These are phyloP conservation scores for Sinodicranocentrus sp. DNA, from an alignment of 2,888 invertebrate species.

Conservation along the genomic window DNA sequence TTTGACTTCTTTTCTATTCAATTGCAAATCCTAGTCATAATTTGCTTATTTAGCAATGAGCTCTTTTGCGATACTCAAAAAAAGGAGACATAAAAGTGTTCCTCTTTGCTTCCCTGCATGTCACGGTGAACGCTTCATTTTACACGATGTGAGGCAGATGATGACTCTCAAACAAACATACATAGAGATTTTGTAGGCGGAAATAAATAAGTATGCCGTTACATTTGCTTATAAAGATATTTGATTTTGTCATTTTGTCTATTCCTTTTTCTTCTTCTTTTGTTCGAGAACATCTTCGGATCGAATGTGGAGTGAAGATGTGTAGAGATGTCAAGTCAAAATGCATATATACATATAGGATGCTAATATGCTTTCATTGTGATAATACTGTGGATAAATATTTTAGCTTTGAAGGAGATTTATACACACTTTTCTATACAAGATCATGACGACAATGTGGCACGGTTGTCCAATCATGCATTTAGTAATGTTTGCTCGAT, in stretches of 20 bases:
- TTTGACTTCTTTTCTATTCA: constrained; percentile 36
- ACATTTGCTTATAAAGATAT: constrained; percentile 45
- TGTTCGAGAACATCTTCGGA: not conserved
- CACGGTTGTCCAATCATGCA: constrained; percentile 45
- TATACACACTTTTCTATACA: too few relatives aligned
- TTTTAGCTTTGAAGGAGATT: too few relatives aligned
- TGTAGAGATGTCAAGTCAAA: too few relatives aligned
- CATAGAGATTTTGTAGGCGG: constrained; percentile 49
- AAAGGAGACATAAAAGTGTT: constrained; percentile 11
- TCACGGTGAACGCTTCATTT: constrained; percentile 39
- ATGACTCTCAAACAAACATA: constrained; percentile 1
- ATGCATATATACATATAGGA: too few relatives aligned
- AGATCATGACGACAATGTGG: too few relatives aligned
- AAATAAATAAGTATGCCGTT: constrained; percentile 57
- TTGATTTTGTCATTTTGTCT: constrained; percentile 49
- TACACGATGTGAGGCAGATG: not conserved
- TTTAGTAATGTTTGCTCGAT: constrained; percentile 10
- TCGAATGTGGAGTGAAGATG: too few relatives aligned
- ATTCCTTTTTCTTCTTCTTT: not conserved
- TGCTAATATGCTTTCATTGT: too few relatives aligned
- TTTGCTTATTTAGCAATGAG: constrained; percentile 52
- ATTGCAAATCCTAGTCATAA: constrained; percentile 50
- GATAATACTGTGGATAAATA: too few relatives aligned
- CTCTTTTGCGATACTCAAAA: constrained; percentile 18
- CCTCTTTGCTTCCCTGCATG: not conserved